Conservation (phyloP, 1,140 invertebrate species). For the Arion vulgaris region DNA sequence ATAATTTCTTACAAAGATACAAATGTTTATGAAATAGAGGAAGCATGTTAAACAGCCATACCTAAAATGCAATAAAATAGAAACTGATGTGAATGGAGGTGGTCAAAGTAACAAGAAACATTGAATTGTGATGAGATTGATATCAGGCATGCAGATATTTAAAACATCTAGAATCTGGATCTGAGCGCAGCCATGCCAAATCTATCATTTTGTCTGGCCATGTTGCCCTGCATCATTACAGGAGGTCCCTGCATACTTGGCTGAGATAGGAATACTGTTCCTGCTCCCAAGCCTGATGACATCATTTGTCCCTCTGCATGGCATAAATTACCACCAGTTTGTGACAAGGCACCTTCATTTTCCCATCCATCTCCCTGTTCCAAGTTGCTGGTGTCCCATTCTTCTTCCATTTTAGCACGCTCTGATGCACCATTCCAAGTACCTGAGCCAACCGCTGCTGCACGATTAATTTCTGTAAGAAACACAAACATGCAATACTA, state of each 20-base stretch:
- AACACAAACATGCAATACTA: no score
- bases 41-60: no score
- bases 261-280: slow-evolving; percentile 32
- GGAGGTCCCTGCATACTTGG: slow-evolving; percentile 25
- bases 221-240: slow-evolving; percentile 19
- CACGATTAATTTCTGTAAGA: background rate
- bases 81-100: no score
- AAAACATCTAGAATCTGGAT: slow-evolving; percentile 29
- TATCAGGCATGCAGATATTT: background rate
- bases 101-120: no score
- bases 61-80: no score
- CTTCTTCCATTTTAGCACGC: background rate
- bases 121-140: no score
- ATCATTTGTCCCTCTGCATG: slow-evolving; percentile 30
- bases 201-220: slow-evolving; percentile 21
- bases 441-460: background rate
- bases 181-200: slow-evolving; percentile 18
- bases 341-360: background rate
- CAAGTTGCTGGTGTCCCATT: background rate
- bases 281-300: slow-evolving; percentile 12
- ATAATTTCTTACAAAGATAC: no score
- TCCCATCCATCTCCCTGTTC: slow-evolving; percentile 24
- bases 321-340: slow-evolving; percentile 18
- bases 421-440: slow-evolving; percentile 18
- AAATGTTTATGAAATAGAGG: no score